These are phyloP conservation scores for Limenitis arthemis DNA, from an alignment of 2,888 invertebrate species.

Conservation along the genomic window DNA sequence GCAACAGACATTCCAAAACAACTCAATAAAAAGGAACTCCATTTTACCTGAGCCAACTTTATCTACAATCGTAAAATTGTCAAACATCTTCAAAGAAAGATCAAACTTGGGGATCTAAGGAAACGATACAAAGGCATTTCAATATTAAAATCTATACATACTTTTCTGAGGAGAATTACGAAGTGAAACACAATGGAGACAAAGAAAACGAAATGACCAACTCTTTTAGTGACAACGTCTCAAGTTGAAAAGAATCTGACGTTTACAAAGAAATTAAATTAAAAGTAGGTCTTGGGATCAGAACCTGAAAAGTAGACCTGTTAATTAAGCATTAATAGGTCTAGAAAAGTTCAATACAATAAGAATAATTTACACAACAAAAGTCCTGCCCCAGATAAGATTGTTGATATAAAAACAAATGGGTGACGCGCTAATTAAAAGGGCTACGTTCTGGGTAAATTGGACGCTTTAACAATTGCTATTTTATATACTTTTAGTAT, in stretches of 20 bases:
- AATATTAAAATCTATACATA: constrained; percentile 27
- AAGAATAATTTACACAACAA: constrained; percentile 16
- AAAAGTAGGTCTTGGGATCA: constrained; percentile 4
- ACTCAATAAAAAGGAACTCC: constrained; percentile 18
- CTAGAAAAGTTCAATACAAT: constrained; percentile 14
- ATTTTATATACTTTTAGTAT: no score
- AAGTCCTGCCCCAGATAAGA: constrained; percentile 16
- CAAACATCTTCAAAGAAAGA: constrained; percentile 22
- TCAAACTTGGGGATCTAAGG: constrained; percentile 25
- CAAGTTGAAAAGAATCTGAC: not conserved
- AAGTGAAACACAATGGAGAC: constrained; percentile 8
- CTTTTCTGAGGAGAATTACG: constrained; percentile 12
- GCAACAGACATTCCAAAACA: constrained; percentile 10
- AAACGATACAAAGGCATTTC: constrained; percentile 24
- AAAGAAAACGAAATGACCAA: constrained; percentile 12
- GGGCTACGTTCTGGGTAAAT: not conserved
- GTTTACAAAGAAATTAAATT: constrained; percentile 12
- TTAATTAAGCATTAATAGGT: constrained; percentile 11
- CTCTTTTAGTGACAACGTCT: not conserved
- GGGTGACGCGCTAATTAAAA: constrained; percentile 21
- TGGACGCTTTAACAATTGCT: no score
- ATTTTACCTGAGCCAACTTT: constrained; percentile 21
- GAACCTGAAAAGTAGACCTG: not conserved
- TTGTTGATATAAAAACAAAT: constrained; percentile 22
- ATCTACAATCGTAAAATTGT: constrained; percentile 25